phyloP scores from a whole-genome alignment of 2,797 vertebrate genomes.

The Enteromius viviparus region DNA sequence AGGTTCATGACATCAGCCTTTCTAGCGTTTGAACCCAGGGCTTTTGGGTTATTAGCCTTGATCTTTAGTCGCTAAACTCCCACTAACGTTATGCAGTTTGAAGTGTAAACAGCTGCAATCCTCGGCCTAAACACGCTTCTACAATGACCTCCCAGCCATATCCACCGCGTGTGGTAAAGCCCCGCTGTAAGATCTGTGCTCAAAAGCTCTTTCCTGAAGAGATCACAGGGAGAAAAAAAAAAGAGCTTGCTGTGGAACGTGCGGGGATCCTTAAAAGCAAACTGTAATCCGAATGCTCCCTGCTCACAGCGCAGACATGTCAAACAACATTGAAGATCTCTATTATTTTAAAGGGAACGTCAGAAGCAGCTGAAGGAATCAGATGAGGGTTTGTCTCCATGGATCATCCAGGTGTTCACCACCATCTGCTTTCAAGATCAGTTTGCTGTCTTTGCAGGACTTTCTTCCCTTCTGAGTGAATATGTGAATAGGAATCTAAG shows the following conservation, averaged over 20 bases:
- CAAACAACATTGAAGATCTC: slow-evolving; percentile 25
- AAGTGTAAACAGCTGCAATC: slow-evolving; percentile 8
- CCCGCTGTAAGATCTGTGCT: slow-evolving; percentile 25
- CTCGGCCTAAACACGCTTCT: slow-evolving; percentile 1
- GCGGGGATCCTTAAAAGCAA: slow-evolving; percentile 27
- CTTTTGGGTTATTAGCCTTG: slow-evolving; percentile 11
- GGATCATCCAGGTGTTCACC: slow-evolving; percentile 26
- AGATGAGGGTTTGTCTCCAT: neutral
- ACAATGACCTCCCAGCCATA: slow-evolving; percentile 20
- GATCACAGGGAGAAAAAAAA: slow-evolving; percentile 31
- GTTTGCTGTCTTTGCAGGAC: slow-evolving; percentile 4
- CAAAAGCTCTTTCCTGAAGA: slow-evolving; percentile 7
- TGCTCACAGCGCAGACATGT: slow-evolving; percentile 2
- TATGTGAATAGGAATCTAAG: neutral
- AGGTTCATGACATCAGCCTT: slow-evolving; percentile 3
- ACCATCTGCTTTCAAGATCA: slow-evolving; percentile 34
- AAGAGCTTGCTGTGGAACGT: slow-evolving; percentile 25
- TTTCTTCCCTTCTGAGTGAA: neutral
- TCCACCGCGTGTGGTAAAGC: slow-evolving; percentile 7
- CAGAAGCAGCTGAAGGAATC: neutral
- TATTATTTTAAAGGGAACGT: slow-evolving; percentile 10
- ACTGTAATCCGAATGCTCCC: slow-evolving; percentile 26
- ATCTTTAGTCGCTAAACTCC: slow-evolving; percentile 1
- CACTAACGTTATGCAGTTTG: slow-evolving; percentile 10
- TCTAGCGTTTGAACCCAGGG: neutral